These are phyloP conservation scores for Dilophus febrilis DNA, from an alignment of 2,888 invertebrate genomes.

Conservation along the genomic window DNA sequence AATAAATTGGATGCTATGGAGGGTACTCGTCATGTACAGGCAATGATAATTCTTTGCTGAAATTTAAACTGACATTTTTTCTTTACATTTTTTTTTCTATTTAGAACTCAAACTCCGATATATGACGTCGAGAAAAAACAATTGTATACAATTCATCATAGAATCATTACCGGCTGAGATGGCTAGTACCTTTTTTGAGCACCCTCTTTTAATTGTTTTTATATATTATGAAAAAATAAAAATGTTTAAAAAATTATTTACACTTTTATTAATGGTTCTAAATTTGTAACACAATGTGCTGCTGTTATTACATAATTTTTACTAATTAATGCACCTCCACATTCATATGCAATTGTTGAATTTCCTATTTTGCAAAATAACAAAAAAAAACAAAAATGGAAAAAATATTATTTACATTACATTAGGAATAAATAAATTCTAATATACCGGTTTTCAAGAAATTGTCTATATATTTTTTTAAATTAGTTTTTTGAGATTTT, in stretches of 20 bases:
- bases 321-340: slow-evolving; percentile 20
- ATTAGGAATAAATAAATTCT: background rate
- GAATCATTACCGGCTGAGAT: no score
- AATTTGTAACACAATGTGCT: slow-evolving; percentile 25
- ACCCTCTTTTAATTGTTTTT: background rate
- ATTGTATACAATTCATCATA: no score
- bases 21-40: background rate
- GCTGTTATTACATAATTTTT: slow-evolving; percentile 26
- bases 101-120: no score
- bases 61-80: no score
- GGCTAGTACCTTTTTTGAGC: no score
- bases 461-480: no score
- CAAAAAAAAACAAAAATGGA: no score
- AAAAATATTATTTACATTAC: background rate
- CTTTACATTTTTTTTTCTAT: no score
- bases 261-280: slow-evolving; percentile 10
- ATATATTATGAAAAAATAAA: background rate
- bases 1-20: background rate
- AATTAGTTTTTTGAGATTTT: no score
- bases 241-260: background rate
- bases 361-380: no score
- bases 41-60: background rate
- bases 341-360: slow-evolving; percentile 16
- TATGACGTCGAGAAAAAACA: no score
- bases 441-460: no score